phyloP scores from a whole-genome alignment of 1,140 invertebrate genomes.

The Macrotrachela quadricornifera region DNA sequence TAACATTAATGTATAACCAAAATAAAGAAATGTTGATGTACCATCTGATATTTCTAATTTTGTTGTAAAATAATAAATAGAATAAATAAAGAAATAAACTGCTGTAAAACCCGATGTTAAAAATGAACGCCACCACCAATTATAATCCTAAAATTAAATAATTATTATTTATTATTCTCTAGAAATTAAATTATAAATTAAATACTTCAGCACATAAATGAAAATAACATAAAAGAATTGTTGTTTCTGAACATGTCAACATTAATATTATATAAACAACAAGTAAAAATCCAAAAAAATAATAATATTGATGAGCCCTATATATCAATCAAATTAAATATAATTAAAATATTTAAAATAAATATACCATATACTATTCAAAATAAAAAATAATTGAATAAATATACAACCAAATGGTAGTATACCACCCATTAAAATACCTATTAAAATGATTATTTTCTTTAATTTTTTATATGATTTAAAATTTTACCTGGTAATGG shows the following conservation, averaged over 20 bases:
- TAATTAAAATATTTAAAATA: neutral
- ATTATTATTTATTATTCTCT: too few relatives aligned
- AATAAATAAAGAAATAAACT: conserved; percentile 86
- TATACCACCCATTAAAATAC: conserved; percentile 86
- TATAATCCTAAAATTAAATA: conserved; percentile 38
- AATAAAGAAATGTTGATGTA: conserved; percentile 84
- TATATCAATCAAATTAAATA: conserved; percentile 13
- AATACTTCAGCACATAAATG: conserved; percentile 86
- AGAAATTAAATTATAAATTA: too few relatives aligned
- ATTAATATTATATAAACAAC: conserved; percentile 88
- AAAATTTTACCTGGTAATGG: conserved; percentile 37
- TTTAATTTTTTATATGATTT: too few relatives aligned
- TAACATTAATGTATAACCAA: conserved; percentile 93
- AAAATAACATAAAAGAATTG: conserved; percentile 90
- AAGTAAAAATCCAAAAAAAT: conserved; percentile 98
- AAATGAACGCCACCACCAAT: conserved; percentile 75
- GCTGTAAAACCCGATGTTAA: conserved; percentile 92
- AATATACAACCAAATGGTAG: conserved; percentile 97
- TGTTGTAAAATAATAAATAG: conserved; percentile 84
- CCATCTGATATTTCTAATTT: conserved; percentile 80
- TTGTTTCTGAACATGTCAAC: conserved; percentile 94
- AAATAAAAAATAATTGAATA: conserved; percentile 94
- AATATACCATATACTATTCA: conserved; percentile 78
- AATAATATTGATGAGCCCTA: conserved; percentile 82
- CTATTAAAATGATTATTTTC: too few relatives aligned